Base-by-base conservation (phyloP, 2,888 invertebrate genomes). In the Amphimallon solstitiale region DNA sequence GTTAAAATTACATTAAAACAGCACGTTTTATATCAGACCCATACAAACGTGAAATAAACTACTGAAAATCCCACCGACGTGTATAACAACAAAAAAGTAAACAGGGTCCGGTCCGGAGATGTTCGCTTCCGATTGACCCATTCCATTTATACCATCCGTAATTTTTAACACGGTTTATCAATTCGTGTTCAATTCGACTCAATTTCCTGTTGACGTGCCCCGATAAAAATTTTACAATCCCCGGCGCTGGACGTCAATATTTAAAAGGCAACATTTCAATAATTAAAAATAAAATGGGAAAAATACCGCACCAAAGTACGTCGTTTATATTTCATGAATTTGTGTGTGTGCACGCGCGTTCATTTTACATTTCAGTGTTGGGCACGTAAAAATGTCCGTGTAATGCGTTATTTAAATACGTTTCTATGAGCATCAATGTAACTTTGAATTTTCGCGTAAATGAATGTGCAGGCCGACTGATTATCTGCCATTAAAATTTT, bases 1-100 rank as follows among this genome's bases (percentile, higher is more conserved):
- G 80, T 80, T 81, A 80, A 80, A 81, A 78, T 80, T 79, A 77
- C 80, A 80, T 80, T 80, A 80, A 79, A 79, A 78, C 75, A 77
- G 77, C 77, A 77, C 76, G 75, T 79, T 79, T 77, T 76, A 78
- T 79, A 79, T 79, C 76, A 73, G 74, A 73, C 75, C 9, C 9
- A 73, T 74, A 74, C 72, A 72, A 71, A 71, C 72, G 69, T 74
- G 75, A 75, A 74, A 74, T 72, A 74, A 73, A 76, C 76, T 76
- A 78, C 75, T 75, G 74, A 76, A 37, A 67, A 73, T 71, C 72
- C 71, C 72, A 72, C 73, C 73, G 73, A 73, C 71, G 54, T 29
- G 35, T 35, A 35, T 38, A 38, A 37, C 21, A 12, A 59, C 17
- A 45, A 45, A 17, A 59, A 59, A 59, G 10, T 14, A 19, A 14